Percentiles rank a stretch among this genome's conserved stretches.
Evolutionary conservation across 2,797 vertebrate species (phyloP).

Genomic region (Protonibea diacanthus): DNA sequence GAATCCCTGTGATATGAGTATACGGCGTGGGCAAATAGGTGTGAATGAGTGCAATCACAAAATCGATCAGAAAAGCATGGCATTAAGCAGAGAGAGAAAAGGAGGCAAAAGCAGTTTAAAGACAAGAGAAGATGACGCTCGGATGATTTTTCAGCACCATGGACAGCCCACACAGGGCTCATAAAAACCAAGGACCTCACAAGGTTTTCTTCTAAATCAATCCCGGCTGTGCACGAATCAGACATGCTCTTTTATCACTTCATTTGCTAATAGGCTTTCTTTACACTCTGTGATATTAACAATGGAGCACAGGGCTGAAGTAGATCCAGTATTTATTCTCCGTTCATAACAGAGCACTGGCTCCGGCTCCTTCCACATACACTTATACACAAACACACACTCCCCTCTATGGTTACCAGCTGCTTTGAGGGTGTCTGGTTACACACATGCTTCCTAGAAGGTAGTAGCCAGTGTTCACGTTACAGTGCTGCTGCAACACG

Average conservation of each 20-base stretch:
- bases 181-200: conserved; percentile 49
- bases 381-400: conserved; percentile 28
- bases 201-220: conserved; percentile 47
- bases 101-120: background rate
- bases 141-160: conserved; percentile 63
- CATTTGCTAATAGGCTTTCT: conserved; percentile 68
- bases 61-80: conserved; percentile 3
- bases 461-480: conserved; percentile 10
- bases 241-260: conserved; percentile 46
- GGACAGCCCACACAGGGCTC: conserved; percentile 51
- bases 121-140: background rate
- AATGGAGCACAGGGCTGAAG: conserved; percentile 1
- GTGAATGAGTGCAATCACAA: conserved; percentile 14
- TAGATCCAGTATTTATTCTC: conserved; percentile 12
- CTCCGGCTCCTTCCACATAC: background rate
- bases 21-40: background rate
- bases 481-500: conserved; percentile 7
- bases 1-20: background rate
- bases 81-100: background rate
- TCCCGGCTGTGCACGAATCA: conserved; percentile 48
- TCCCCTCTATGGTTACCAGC: conserved; percentile 58
- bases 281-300: conserved; percentile 35
- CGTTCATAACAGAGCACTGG: conserved; percentile 19
- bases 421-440: conserved; percentile 60
- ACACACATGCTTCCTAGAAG: conserved; percentile 36